A percentile compares a stretch with the other conserved stretches of the same genome.
Conservation (phyloP, 2,888 invertebrate species). For the Drosophila lacicola region DNA sequence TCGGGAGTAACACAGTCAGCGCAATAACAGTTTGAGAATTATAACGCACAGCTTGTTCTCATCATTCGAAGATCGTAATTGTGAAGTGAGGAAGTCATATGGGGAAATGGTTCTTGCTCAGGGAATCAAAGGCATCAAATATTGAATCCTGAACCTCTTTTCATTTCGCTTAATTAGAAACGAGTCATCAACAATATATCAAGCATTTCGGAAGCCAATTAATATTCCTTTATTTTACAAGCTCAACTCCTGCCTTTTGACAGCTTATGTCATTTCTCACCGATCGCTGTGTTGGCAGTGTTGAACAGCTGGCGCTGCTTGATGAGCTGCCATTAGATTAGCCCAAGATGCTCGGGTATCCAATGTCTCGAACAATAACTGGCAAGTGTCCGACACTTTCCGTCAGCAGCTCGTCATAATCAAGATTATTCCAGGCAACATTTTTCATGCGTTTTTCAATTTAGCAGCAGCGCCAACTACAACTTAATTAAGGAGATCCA, state of each 20-base stretch:
- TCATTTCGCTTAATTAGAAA: too few species aligned
- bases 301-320: not conserved
- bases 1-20: not conserved
- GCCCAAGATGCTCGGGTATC: not conserved
- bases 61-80: not conserved
- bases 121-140: too few species aligned
- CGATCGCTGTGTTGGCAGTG: not conserved
- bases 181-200: too few species aligned
- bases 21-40: not conserved
- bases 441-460: conserved; percentile 43
- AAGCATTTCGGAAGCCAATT: not conserved
- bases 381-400: conserved; percentile 9
- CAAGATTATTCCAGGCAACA: conserved; percentile 10
- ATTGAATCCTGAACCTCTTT: too few species aligned
- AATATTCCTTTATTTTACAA: not conserved
- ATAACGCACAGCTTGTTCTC: not conserved
- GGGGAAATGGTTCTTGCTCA: not conserved
- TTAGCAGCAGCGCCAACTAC: conserved; percentile 36
- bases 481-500: conserved; percentile 73
- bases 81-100: not conserved
- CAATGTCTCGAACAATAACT: not conserved
- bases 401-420: conserved; percentile 14
- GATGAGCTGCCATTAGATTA: conserved; percentile 1
- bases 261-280: not conserved
- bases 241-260: not conserved